phyloP scores from a whole-genome alignment of 1,140 invertebrate genomes.

The Zaprionus lachaisei region DNA sequence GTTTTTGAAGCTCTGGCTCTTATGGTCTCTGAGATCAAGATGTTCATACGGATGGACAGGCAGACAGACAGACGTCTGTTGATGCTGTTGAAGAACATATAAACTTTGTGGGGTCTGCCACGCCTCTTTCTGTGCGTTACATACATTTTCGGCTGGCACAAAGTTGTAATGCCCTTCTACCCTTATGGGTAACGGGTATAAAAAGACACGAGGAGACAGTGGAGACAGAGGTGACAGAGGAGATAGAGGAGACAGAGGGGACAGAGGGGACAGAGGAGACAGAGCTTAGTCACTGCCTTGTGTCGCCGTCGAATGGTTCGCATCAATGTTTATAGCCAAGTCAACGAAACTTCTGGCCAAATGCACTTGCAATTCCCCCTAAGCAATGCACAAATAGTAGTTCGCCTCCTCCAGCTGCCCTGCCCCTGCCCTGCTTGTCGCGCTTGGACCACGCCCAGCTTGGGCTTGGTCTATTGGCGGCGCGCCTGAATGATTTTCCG shows the following conservation, averaged over 20 bases:
- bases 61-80: not conserved
- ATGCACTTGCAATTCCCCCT: slow-evolving; percentile 10
- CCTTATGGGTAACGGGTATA: no score
- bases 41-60: not conserved
- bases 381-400: slow-evolving; percentile 19
- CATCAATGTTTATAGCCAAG: slow-evolving; percentile 55
- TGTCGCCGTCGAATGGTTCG: slow-evolving; percentile 36
- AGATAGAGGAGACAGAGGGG: not conserved
- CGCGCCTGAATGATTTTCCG: slow-evolving; percentile 40
- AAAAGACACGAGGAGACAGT: not conserved
- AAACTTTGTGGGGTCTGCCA: no score
- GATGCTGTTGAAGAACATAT: no score
- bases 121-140: no score
- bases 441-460: slow-evolving; percentile 21
- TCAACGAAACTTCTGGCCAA: slow-evolving; percentile 32
- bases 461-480: slow-evolving; percentile 23
- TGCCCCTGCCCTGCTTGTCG: no score
- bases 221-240: not conserved
- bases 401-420: not conserved
- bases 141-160: no score
- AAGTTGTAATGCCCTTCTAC: no score
- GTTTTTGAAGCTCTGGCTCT: no score
- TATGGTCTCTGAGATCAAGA: not conserved
- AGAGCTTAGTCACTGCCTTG: slow-evolving; percentile 15
- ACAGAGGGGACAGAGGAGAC: not conserved